Evolutionary conservation across 2,888 invertebrate genomes (phyloP), one percentile per base, ranked within the genome.

Genomic region (Adelognathus sp.): DNA sequence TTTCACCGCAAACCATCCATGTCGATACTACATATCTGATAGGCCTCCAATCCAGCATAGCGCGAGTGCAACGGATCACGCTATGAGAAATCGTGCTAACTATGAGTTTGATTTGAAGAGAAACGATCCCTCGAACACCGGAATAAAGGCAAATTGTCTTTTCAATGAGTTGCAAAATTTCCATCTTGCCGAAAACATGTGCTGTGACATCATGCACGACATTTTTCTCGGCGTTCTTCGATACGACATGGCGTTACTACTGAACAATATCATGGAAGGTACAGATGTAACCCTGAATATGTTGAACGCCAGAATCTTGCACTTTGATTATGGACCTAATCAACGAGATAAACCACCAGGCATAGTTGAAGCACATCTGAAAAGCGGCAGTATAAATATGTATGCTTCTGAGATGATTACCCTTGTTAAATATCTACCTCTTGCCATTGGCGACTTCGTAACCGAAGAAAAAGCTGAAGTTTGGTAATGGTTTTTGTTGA

Each of bases 161-260:
- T 83, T 82, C 39, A 82, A 83, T 46, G 16, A 63, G 14, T 67
- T 82, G 21, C 21, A 18, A 18, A 79, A 73, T 58, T 83, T 70
- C 58, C 79, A 83, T 50, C 64, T 44, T 4, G 46, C 39, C 21
- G 46, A 78, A 75, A 83, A 83, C 69, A 27, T 61, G 16, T 66
- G 74, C 39, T 64, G 64, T 41, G 81, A 83, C 70, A 16, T 83
- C 5, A 82, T 81, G 79, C 81, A 82, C 56, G 81, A 82, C 58
- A 2, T 77, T 36, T 69, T 71, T 9, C 61, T 80, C 21, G 84
- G 84, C 7, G 41, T 77, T 44, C 39, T 44, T 33, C 46, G 81
- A 9, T 79, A 80, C 50, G 82, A 82, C 46, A 39, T 82, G 33
- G 75, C 77, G 16, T 67, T 82, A 33, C 52, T 82, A 50, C 44